Percentiles rank a stretch among this genome's conserved stretches.
phyloP scores from a whole-genome alignment of 2,113 vertebrate genomes.

The Menidia beryllina region DNA sequence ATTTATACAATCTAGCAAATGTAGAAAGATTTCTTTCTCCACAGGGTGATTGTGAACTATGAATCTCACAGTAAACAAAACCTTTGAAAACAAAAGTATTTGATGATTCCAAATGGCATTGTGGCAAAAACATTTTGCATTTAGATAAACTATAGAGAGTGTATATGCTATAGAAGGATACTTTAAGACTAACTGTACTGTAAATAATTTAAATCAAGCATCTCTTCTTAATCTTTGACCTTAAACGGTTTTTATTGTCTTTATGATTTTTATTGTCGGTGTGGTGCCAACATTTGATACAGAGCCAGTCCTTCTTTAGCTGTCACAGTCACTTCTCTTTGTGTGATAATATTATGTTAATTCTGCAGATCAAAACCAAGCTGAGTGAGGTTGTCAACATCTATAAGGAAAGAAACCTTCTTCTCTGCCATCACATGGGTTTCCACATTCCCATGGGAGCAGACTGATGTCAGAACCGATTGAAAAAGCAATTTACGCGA shows the following conservation, averaged over 20 bases:
- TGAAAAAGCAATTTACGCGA: conserved; percentile 74
- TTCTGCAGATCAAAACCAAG: conserved; percentile 72
- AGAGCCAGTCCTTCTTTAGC: conserved; percentile 46
- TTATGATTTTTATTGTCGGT: conserved; percentile 37
- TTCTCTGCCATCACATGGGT: conserved; percentile 57
- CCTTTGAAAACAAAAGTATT: conserved; percentile 4
- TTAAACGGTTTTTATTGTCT: conserved; percentile 32
- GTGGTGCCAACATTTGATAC: conserved; percentile 30
- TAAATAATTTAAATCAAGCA: neutral
- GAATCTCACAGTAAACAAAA: conserved; percentile 17
- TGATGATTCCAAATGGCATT: neutral
- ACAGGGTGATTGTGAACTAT: conserved; percentile 14
- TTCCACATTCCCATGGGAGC: conserved; percentile 58
- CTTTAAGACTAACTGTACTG: neutral
- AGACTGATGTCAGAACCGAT: conserved; percentile 75
- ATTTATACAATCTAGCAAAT: conserved; percentile 13
- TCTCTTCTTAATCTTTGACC: conserved; percentile 13
- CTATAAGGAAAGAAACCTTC: conserved; percentile 64
- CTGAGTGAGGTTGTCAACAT: conserved; percentile 73
- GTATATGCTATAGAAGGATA: neutral
- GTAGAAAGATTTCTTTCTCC: conserved; percentile 31
- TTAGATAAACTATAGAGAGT: too few species aligned
- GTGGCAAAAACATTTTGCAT: conserved; percentile 18
- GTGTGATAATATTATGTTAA: conserved; percentile 73
- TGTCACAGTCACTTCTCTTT: conserved; percentile 53